Percentiles rank a stretch among this genome's conserved stretches.
These are phyloP conservation scores for Drosophila sordidula DNA, from an alignment of 2,888 invertebrate species.

Conservation along the genomic window DNA sequence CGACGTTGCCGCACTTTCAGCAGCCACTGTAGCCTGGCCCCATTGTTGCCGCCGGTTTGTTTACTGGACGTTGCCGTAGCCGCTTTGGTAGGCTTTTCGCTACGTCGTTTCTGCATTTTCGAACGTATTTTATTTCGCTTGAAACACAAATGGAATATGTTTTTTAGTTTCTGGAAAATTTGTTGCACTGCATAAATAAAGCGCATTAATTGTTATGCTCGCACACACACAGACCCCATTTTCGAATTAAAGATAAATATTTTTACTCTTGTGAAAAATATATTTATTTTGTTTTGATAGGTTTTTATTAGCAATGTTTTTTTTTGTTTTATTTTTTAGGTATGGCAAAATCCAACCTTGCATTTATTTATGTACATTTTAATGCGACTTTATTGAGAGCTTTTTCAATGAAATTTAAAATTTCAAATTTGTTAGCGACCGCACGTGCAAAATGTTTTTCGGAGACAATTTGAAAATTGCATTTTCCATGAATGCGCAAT, in stretches of 20 bases:
- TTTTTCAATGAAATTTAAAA: conserved; percentile 15
- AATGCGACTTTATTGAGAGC: conserved; percentile 41
- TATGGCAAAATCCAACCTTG: neutral
- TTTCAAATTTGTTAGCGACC: conserved; percentile 48
- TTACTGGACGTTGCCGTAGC: conserved; percentile 40
- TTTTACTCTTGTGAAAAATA: conserved; percentile 9
- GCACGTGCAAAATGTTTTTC: conserved; percentile 45
- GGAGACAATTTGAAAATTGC: conserved; percentile 44
- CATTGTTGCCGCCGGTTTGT: conserved; percentile 61
- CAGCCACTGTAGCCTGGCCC: conserved; percentile 58
- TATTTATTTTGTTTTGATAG: neutral
- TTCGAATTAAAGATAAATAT: conserved; percentile 48
- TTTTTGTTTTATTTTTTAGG: neutral
- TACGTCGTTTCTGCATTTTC: conserved; percentile 18
- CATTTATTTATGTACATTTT: conserved; percentile 48
- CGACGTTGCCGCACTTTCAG: conserved; percentile 40
- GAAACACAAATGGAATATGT: conserved; percentile 18
- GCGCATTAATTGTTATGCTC: conserved; percentile 44
- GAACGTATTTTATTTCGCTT: conserved; percentile 26
- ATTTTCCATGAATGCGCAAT: conserved; percentile 44
- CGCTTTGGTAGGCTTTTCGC: conserved; percentile 19
- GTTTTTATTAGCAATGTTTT: neutral
- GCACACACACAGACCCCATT: conserved; percentile 6
- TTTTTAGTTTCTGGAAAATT: conserved; percentile 24
- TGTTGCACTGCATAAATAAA: conserved; percentile 30